Evolutionary conservation across 2,113 vertebrate species (phyloP).

Genomic region (Pluvianellus socialis): DNA sequence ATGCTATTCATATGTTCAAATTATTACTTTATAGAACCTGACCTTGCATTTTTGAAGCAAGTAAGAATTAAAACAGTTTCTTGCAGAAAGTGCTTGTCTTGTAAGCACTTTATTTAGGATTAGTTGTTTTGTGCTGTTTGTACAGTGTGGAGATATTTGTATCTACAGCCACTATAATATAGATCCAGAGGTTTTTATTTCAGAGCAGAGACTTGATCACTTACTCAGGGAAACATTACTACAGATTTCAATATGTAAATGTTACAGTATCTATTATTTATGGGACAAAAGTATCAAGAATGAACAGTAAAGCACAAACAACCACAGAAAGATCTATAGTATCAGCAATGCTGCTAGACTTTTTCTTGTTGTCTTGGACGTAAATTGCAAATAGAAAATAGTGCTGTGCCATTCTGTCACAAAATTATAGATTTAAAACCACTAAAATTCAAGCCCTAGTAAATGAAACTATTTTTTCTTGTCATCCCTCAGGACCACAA

Average conservation of each 20-base stretch:
- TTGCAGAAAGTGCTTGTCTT: background rate
- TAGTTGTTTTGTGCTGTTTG: background rate
- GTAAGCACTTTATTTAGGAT: background rate
- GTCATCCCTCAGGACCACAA: constrained; percentile 52
- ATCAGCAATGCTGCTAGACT: background rate
- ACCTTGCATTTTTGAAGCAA: background rate
- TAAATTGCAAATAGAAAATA: constrained; percentile 38
- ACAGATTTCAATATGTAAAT: background rate
- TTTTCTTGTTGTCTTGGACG: background rate
- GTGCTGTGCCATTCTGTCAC: background rate
- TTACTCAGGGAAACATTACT: background rate
- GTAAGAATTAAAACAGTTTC: background rate
- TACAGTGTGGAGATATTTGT: background rate
- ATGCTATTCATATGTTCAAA: background rate
- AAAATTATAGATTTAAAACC: constrained; percentile 59
- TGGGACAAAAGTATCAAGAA: background rate
- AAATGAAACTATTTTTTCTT: constrained; percentile 70
- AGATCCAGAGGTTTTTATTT: background rate
- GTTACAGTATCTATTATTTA: background rate
- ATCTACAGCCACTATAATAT: background rate
- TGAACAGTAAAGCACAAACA: background rate
- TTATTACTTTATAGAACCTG: background rate
- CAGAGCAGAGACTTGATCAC: background rate
- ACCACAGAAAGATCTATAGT: background rate
- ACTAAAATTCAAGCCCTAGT: constrained; percentile 46